These are phyloP conservation scores for Spongia lamella DNA, from an alignment of 37 sponge, comb jelly and placozoan genomes.

Conservation along the genomic window DNA sequence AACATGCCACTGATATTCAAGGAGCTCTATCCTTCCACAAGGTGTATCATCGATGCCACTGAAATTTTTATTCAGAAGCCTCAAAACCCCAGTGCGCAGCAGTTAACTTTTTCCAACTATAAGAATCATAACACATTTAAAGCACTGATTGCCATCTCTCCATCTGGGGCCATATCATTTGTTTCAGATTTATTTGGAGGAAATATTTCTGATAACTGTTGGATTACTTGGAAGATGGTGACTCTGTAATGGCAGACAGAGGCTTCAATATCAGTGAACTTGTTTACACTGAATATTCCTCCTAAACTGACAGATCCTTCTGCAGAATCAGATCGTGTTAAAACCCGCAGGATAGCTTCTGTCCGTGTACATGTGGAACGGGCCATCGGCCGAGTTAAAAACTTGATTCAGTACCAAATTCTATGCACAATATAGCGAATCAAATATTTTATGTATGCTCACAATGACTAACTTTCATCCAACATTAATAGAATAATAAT, in stretches of 20 bases:
- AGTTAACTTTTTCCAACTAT: constrained; percentile 43
- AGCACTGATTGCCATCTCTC: constrained; percentile 52
- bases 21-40: neutral
- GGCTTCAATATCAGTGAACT: constrained; percentile 38
- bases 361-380: constrained; percentile 33
- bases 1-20: constrained; percentile 6
- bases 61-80: too few species aligned
- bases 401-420: constrained; percentile 7
- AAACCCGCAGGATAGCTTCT: constrained; percentile 19
- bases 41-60: constrained; percentile 32
- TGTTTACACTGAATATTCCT: neutral
- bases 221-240: too few species aligned
- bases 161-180: constrained; percentile 46
- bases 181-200: constrained; percentile 57
- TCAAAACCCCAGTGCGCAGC: constrained; percentile 27
- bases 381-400: constrained; percentile 28
- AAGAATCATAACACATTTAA: constrained; percentile 58
- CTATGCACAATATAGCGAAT: constrained; percentile 25
- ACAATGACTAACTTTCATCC: constrained; percentile 27
- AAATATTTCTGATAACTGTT: constrained; percentile 38
- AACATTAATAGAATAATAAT: constrained; percentile 1
- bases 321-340: neutral
- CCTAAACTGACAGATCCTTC: neutral
- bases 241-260: constrained; percentile 67
- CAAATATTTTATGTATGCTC: constrained; percentile 23